phyloP scores from a whole-genome alignment of 2,888 invertebrate species.

The Eupithecia centaureata region DNA sequence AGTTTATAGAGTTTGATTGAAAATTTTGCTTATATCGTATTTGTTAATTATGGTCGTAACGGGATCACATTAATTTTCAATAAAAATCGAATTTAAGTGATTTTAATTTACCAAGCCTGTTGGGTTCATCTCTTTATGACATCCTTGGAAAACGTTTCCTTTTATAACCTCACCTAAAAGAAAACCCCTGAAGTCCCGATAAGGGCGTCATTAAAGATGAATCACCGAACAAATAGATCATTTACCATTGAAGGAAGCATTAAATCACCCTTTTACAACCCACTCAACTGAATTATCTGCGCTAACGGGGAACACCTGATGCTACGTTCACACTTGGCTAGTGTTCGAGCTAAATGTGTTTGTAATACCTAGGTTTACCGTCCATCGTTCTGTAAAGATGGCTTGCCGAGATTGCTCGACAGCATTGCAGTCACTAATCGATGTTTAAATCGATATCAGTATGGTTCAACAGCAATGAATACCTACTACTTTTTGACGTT shows the following conservation, averaged over 20 bases:
- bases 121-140: no score
- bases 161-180: background rate
- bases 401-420: background rate
- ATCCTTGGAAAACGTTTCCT: background rate
- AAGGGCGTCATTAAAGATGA: conserved; percentile 19
- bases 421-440: background rate
- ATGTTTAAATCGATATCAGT: background rate
- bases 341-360: background rate
- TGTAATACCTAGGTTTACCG: background rate
- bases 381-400: background rate
- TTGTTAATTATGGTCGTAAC: no score
- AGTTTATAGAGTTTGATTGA: no score
- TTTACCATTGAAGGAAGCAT: conserved; percentile 31
- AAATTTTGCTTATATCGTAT: no score
- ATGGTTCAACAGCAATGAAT: no score
- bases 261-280: conserved; percentile 41
- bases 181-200: background rate
- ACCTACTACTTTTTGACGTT: no score
- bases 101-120: no score
- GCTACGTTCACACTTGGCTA: conserved; percentile 11
- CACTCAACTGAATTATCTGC: conserved; percentile 42
- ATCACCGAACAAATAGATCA: conserved; percentile 31
- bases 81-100: no score
- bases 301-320: conserved; percentile 24
- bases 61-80: no score